These are phyloP conservation scores for Andrena chrysosceles DNA, from an alignment of 2,888 invertebrate genomes.

Conservation along the genomic window DNA sequence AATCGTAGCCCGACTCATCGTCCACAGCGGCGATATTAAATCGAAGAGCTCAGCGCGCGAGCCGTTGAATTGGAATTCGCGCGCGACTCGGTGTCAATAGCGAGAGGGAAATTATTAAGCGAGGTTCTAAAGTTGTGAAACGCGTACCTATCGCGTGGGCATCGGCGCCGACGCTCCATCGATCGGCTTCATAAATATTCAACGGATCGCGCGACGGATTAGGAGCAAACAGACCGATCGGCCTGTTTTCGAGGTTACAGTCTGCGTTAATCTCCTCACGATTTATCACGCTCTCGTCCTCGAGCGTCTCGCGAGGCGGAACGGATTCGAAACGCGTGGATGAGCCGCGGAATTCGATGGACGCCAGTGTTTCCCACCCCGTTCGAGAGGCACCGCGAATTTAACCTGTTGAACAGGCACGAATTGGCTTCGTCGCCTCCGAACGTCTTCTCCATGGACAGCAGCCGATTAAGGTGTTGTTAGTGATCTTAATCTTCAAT, in stretches of 20 bases:
- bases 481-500: no score
- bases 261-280: slow-evolving; percentile 31
- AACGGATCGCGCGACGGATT: slow-evolving; percentile 17
- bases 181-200: slow-evolving; percentile 48
- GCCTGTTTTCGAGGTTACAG: slow-evolving; percentile 38
- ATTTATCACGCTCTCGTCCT: slow-evolving; percentile 37
- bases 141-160: background rate
- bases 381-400: no score
- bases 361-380: no score
- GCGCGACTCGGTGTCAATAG: background rate
- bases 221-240: background rate
- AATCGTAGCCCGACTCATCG: slow-evolving; percentile 22
- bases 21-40: background rate
- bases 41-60: background rate
- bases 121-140: no score
- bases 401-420: no score
- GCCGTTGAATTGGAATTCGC: no score
- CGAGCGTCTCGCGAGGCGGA: background rate
- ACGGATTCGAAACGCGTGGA: no score
- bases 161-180: background rate
- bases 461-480: no score
- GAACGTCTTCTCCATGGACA: no score
- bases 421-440: no score
- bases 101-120: background rate
- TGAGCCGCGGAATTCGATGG: no score